Percentiles rank a stretch among this genome's conserved stretches.
Conservation (phyloP, 2,888 invertebrate species). For the Hylaea fasciaria region DNA sequence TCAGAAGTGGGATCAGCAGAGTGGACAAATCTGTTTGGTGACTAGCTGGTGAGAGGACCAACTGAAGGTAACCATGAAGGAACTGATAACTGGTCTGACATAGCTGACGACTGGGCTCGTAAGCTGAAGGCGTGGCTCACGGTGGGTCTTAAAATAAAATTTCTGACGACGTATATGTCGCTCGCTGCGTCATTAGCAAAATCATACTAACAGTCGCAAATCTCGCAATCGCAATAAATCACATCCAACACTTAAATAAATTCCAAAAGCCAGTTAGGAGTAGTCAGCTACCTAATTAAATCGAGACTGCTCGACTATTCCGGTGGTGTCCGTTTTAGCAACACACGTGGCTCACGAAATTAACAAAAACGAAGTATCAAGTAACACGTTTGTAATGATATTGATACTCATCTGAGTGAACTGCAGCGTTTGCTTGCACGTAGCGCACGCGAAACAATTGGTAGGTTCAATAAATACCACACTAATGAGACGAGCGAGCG, state of each 20-base stretch:
- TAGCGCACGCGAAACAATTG: constrained; percentile 34
- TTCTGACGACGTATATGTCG: too few relatives aligned
- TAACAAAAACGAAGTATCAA: constrained; percentile 15
- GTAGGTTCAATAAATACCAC: constrained; percentile 26
- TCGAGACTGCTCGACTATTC: constrained; percentile 4
- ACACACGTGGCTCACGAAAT: constrained; percentile 18
- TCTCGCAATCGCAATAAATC: too few relatives aligned
- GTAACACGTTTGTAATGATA: constrained; percentile 31
- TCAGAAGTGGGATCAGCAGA: too few relatives aligned
- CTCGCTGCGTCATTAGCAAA: constrained; percentile 9
- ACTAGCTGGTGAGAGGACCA: too few relatives aligned
- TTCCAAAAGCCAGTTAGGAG: neutral
- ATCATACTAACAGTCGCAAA: neutral
- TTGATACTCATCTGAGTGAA: constrained; percentile 33
- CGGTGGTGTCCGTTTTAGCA: constrained; percentile 7
- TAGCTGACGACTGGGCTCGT: too few relatives aligned
- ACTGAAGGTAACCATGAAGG: too few relatives aligned
- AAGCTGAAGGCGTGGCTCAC: too few relatives aligned
- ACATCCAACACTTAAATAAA: constrained; percentile 4
- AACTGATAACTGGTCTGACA: too few relatives aligned
- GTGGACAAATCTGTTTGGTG: too few relatives aligned
- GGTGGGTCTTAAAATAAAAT: too few relatives aligned
- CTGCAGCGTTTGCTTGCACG: constrained; percentile 28
- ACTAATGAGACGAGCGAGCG: constrained; percentile 18
- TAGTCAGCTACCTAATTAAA: constrained; percentile 1